These are phyloP conservation scores for Chloropsis cyanopogon DNA, from an alignment of 2,113 vertebrate genomes.

Conservation along the genomic window DNA sequence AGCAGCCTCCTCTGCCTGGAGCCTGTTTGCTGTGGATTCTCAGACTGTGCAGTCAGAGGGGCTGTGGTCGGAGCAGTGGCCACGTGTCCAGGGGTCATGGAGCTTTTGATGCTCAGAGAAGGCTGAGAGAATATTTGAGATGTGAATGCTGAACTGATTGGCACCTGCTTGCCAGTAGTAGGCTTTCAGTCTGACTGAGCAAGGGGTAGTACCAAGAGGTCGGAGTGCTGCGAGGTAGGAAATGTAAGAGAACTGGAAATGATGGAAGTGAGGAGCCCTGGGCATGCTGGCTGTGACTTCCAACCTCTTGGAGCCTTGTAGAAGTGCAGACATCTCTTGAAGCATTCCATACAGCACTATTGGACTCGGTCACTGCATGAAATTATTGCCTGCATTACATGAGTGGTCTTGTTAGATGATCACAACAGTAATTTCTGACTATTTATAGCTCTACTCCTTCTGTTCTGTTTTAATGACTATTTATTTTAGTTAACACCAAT, in stretches of 20 bases:
- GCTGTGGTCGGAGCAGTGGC: neutral
- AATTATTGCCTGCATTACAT: neutral
- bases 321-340: neutral
- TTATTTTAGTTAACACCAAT: neutral
- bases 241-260: neutral
- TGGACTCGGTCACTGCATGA: neutral
- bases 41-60: neutral
- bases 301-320: neutral
- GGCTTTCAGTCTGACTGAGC: neutral
- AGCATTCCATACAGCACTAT: neutral
- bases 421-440: neutral
- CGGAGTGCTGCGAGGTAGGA: neutral
- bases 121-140: neutral
- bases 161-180: neutral
- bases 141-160: neutral
- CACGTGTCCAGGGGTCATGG: rapidly evolving
- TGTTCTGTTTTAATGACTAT: neutral
- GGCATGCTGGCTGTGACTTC: neutral
- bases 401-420: neutral
- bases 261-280: neutral
- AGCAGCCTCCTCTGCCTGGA: neutral
- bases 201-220: neutral
- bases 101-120: neutral
- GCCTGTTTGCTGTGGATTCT: neutral
- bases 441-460: neutral